Evolutionary conservation across 2,888 invertebrate genomes (phyloP).

Genomic region (Hirtodrosophila histrioides): DNA sequence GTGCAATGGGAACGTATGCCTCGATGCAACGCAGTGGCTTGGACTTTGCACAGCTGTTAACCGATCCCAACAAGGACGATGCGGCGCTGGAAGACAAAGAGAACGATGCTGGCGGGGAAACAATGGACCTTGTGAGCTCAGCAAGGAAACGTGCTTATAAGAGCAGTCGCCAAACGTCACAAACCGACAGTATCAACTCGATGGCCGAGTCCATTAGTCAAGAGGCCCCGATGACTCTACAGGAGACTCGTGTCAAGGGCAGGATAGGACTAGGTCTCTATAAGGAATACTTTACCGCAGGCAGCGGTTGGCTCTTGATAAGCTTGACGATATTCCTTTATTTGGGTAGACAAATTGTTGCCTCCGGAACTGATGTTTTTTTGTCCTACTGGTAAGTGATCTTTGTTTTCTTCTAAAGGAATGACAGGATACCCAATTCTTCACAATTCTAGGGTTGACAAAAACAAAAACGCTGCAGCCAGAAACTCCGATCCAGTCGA

Average conservation of each 20-base stretch:
- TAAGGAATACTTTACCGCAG: slow-evolving; percentile 88
- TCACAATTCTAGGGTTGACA: slow-evolving; percentile 60
- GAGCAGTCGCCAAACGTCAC: slow-evolving; percentile 39
- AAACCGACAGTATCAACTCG: slow-evolving; percentile 37
- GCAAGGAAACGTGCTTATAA: slow-evolving; percentile 66
- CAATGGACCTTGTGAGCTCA: slow-evolving; percentile 45
- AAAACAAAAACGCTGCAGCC: slow-evolving; percentile 46
- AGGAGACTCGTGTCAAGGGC: slow-evolving; percentile 87
- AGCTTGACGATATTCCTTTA: slow-evolving; percentile 87
- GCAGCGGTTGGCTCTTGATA: slow-evolving; percentile 87
- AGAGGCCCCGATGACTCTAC: slow-evolving; percentile 82
- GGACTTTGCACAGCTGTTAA: slow-evolving; percentile 90
- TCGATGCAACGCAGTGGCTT: slow-evolving; percentile 89
- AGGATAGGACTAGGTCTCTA: slow-evolving; percentile 87
- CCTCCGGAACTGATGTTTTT: slow-evolving; percentile 91
- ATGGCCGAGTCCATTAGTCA: slow-evolving; percentile 83
- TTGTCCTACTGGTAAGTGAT: slow-evolving; percentile 88
- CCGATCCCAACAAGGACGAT: slow-evolving; percentile 85
- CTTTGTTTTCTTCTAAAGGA: neutral
- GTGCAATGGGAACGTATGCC: slow-evolving; percentile 88
- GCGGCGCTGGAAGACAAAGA: slow-evolving; percentile 68
- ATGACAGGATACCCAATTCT: neutral
- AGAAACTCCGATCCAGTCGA: slow-evolving; percentile 58
- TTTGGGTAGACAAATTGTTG: slow-evolving; percentile 88
- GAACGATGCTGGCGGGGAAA: slow-evolving; percentile 43